phyloP scores from a whole-genome alignment of 1,140 invertebrate species.

The Pseudomyrmex concolor region DNA sequence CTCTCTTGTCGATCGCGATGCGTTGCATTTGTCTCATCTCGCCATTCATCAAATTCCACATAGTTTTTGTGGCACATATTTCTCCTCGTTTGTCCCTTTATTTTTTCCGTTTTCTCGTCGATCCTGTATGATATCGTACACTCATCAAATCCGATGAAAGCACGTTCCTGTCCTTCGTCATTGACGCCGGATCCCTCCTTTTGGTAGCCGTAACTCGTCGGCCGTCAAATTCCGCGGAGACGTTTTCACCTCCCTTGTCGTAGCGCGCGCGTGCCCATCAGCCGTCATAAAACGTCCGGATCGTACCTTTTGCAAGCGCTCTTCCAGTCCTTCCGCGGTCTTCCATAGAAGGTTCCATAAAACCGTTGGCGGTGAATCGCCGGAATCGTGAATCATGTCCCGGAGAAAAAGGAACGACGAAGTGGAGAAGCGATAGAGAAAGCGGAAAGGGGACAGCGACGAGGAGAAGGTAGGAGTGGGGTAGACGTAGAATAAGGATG shows the following conservation, averaged over 20 bases:
- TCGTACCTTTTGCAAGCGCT: constrained; percentile 27
- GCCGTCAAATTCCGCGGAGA: constrained; percentile 48
- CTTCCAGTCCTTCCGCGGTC: constrained; percentile 17
- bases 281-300: constrained; percentile 19
- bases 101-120: neutral
- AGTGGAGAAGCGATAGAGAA: constrained; percentile 1
- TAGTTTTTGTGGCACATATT: neutral
- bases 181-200: constrained; percentile 36
- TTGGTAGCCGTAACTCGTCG: constrained; percentile 36
- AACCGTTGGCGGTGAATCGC: constrained; percentile 62
- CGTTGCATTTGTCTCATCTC: constrained; percentile 25
- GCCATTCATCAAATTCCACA: constrained; percentile 41
- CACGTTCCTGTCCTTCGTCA: constrained; percentile 52
- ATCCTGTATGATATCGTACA: constrained; percentile 44
- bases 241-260: constrained; percentile 31
- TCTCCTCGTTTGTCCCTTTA: neutral
- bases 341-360: constrained; percentile 50
- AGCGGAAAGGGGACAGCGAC: constrained; percentile 34
- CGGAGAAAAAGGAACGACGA: constrained; percentile 49
- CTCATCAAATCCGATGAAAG: constrained; percentile 54
- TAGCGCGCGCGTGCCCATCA: constrained; percentile 36
- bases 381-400: constrained; percentile 67
- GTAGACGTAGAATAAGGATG: constrained; percentile 49
- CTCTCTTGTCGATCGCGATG: constrained; percentile 2
- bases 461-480: neutral